Evolutionary conservation across 2,797 vertebrate genomes (phyloP).

Genomic region (Spinibarbus caldwelli): DNA sequence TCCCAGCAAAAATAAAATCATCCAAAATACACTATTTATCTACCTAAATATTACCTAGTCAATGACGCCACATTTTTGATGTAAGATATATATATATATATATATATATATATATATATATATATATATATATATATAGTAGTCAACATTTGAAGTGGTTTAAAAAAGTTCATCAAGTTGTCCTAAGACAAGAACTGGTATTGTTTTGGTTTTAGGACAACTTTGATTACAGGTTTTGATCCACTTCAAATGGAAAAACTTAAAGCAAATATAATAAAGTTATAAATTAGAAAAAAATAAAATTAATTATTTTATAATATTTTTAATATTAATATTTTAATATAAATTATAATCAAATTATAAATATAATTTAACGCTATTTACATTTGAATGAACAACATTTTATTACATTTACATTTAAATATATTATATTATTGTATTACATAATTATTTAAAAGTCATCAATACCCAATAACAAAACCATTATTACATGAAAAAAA

Average conservation of each 20-base stretch:
- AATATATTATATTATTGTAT: not conserved
- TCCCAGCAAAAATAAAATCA: not conserved
- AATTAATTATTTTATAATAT: not conserved
- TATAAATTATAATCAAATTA: not conserved
- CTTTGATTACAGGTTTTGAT: too few species aligned
- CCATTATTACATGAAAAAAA: not conserved
- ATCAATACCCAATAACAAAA: not conserved
- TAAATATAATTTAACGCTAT: not conserved
- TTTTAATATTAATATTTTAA: not conserved
- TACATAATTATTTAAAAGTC: not conserved
- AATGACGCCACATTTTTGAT: not conserved
- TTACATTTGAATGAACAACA: not conserved
- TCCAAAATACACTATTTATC: not conserved
- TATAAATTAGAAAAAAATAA: too few species aligned
- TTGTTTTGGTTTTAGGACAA: too few species aligned
- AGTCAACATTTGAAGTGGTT: too few species aligned
- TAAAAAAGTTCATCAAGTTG: too few species aligned
- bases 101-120: not conserved
- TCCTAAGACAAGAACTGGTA: too few species aligned
- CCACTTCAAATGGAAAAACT: too few species aligned
- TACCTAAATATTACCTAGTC: not conserved
- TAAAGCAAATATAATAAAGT: not conserved
- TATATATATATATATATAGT: too few species aligned
- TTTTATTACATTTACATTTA: not conserved
- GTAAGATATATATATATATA: not conserved